Evolutionary conservation across 2,797 vertebrate genomes (phyloP).

Genomic region (Harpagifer antarcticus): DNA sequence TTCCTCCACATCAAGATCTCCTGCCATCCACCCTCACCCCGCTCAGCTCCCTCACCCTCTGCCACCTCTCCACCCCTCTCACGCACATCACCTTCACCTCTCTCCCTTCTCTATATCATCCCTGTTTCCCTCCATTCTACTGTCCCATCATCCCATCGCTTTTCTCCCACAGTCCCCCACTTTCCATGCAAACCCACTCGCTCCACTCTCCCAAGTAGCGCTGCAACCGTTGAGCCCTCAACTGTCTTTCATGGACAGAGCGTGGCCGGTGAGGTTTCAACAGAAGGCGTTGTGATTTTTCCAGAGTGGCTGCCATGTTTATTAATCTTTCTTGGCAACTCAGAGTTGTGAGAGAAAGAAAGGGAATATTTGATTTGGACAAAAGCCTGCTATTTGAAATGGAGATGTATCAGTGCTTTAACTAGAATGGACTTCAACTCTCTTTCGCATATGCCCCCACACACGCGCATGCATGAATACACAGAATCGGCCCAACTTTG

Average conservation of each 20-base stretch:
- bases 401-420: constrained; percentile 49
- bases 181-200: constrained; percentile 81
- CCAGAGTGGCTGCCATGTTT: constrained; percentile 57
- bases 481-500: constrained; percentile 43
- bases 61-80: constrained; percentile 79
- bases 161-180: constrained; percentile 78
- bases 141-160: constrained; percentile 84
- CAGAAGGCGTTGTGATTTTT: constrained; percentile 78
- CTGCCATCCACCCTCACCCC: constrained; percentile 69
- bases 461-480: constrained; percentile 28
- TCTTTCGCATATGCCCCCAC: constrained; percentile 40
- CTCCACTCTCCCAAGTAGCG: constrained; percentile 87
- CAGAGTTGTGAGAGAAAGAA: constrained; percentile 7
- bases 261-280: constrained; percentile 77
- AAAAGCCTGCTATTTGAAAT: constrained; percentile 57
- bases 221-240: constrained; percentile 85
- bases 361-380: constrained; percentile 33
- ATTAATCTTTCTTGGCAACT: constrained; percentile 58
- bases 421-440: constrained; percentile 43
- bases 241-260: constrained; percentile 69
- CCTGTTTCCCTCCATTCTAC: constrained; percentile 87
- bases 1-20: constrained; percentile 74
- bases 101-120: constrained; percentile 87
- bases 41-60: constrained; percentile 76
- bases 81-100: constrained; percentile 86